A percentile compares a stretch with the other conserved stretches of the same genome.
These are phyloP conservation scores for Hassar affinis DNA, from an alignment of 2,113 vertebrate species.

Conservation along the genomic window DNA sequence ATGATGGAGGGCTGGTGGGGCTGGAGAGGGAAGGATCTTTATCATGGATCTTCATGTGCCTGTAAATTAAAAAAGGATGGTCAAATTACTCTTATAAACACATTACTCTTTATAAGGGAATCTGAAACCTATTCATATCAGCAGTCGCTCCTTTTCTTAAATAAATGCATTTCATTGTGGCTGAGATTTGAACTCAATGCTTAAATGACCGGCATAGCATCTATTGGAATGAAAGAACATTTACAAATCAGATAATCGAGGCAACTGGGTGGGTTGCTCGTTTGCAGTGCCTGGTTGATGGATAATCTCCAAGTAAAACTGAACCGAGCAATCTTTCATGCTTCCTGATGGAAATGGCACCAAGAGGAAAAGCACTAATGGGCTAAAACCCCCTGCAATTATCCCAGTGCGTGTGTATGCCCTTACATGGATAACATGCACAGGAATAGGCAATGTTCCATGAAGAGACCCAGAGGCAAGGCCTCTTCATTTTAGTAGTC, in stretches of 20 bases:
- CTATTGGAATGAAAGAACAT: background rate
- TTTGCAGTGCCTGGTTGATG: slow-evolving; percentile 29
- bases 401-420: slow-evolving; percentile 41
- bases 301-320: slow-evolving; percentile 16
- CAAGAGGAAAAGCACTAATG: slow-evolving; percentile 44
- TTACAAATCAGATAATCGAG: slow-evolving; percentile 7
- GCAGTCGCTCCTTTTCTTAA: background rate
- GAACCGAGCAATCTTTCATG: slow-evolving; percentile 19
- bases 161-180: background rate
- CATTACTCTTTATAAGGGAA: background rate
- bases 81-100: background rate
- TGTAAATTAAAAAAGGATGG: slow-evolving; percentile 57
- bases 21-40: slow-evolving; percentile 82
- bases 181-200: background rate
- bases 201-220: background rate
- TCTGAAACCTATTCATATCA: background rate
- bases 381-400: slow-evolving; percentile 47
- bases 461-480: slow-evolving; percentile 17
- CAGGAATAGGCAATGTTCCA: slow-evolving; percentile 40
- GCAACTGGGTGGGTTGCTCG: slow-evolving; percentile 6
- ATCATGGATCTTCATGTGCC: slow-evolving; percentile 98
- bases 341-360: slow-evolving; percentile 29
- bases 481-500: slow-evolving; percentile 7
- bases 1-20: slow-evolving; percentile 80
- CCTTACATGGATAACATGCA: slow-evolving; percentile 44